Conservation (phyloP, 2,888 invertebrate genomes). For the Clitarchus hookeri region DNA sequence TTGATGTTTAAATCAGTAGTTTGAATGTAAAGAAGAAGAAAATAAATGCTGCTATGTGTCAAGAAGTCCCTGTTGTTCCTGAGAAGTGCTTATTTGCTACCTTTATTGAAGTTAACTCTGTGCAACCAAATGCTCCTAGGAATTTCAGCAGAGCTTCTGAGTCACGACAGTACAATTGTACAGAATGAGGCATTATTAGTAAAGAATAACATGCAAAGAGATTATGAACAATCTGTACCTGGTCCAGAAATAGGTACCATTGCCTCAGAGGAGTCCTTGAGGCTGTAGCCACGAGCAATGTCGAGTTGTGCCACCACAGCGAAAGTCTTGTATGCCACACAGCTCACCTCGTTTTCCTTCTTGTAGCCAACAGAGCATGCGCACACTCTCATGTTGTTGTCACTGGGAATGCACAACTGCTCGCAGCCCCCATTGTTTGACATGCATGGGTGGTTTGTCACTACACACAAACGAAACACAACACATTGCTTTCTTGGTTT, state of each 20-base stretch:
- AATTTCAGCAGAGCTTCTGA: too few relatives aligned
- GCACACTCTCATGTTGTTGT: slow-evolving; percentile 77
- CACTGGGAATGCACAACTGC: slow-evolving; percentile 89
- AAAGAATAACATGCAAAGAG: not conserved
- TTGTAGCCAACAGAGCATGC: slow-evolving; percentile 90
- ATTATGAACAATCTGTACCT: slow-evolving; percentile 48
- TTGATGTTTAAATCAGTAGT: too few relatives aligned
- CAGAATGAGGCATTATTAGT: too few relatives aligned
- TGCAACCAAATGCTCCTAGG: too few relatives aligned
- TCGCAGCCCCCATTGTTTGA: slow-evolving; percentile 90
- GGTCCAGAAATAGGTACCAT: slow-evolving; percentile 91
- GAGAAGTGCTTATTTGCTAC: too few relatives aligned
- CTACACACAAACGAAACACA: slow-evolving; percentile 46
- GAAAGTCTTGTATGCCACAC: slow-evolving; percentile 84
- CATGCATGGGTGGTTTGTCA: slow-evolving; percentile 82
- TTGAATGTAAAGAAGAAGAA: too few relatives aligned
- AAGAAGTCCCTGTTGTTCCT: too few relatives aligned
- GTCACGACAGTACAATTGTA: too few relatives aligned
- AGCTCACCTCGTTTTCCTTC: slow-evolving; percentile 75
- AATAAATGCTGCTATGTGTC: too few relatives aligned
- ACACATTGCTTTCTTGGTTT: slow-evolving; percentile 22
- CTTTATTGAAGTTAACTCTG: too few relatives aligned
- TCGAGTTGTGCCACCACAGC: slow-evolving; percentile 91
- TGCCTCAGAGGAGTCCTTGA: slow-evolving; percentile 85
- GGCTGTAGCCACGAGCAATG: slow-evolving; percentile 84